Percentiles rank a stretch among this genome's conserved stretches.
phyloP scores from a whole-genome alignment of 2,888 invertebrate species.

The Pollenia amentaria region DNA sequence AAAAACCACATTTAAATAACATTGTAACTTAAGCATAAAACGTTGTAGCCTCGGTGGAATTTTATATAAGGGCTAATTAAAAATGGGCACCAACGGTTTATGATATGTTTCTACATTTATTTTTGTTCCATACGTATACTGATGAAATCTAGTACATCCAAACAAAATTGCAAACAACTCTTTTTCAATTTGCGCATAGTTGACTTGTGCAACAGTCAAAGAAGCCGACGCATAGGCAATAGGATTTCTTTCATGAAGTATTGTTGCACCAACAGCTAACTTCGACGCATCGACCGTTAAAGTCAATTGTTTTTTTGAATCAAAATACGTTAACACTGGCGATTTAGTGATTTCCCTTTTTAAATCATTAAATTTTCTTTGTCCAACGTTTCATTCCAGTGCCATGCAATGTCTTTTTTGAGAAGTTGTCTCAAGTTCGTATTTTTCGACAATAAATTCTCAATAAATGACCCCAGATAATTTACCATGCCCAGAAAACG shows the following conservation, averaged over 20 bases:
- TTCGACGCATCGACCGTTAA: too few relatives aligned
- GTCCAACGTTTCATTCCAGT: slow-evolving; percentile 61
- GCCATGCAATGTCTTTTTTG: slow-evolving; percentile 62
- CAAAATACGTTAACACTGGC: slow-evolving; percentile 48
- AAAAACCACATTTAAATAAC: slow-evolving; percentile 65
- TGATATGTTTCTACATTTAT: slow-evolving; percentile 62
- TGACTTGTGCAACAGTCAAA: slow-evolving; percentile 47
- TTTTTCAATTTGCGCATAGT: slow-evolving; percentile 63
- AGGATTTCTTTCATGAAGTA: slow-evolving; percentile 68
- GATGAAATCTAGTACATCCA: slow-evolving; percentile 63
- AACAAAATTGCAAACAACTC: slow-evolving; percentile 72
- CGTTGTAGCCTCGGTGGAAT: slow-evolving; percentile 65
- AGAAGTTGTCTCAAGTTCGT: slow-evolving; percentile 63
- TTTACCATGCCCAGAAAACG: slow-evolving; percentile 60
- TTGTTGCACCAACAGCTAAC: too few relatives aligned
- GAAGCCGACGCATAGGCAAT: too few relatives aligned
- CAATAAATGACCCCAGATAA: slow-evolving; percentile 74
- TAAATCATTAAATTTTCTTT: slow-evolving; percentile 33
- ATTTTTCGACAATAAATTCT: slow-evolving; percentile 68
- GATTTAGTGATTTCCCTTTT: slow-evolving; percentile 32
- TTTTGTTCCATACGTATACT: slow-evolving; percentile 66
- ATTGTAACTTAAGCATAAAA: slow-evolving; percentile 65
- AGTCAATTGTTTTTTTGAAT: too few relatives aligned
- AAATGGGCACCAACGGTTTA: slow-evolving; percentile 62
- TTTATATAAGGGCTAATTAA: slow-evolving; percentile 66